phyloP scores from a whole-genome alignment of 2,888 invertebrate species.

The Coelogynopora nodosa region DNA sequence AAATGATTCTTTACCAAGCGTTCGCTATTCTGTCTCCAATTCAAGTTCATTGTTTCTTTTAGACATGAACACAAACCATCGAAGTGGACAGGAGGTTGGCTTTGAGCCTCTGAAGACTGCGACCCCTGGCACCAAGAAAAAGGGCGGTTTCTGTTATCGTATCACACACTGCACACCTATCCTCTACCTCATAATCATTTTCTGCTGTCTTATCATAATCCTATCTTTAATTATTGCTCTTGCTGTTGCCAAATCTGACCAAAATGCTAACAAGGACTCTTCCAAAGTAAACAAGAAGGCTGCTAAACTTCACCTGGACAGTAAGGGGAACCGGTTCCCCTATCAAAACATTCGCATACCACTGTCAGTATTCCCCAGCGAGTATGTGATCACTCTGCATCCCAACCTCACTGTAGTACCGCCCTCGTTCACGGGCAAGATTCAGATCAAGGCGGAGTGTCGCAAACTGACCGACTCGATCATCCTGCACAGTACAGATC shows the following conservation, averaged over 20 bases:
- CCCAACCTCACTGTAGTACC: constrained; percentile 12
- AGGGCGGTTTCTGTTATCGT: not conserved
- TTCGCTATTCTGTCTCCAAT: not conserved
- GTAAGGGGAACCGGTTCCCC: not conserved
- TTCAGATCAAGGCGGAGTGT: constrained; percentile 1
- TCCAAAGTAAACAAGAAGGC: not conserved
- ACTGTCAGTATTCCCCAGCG: not conserved
- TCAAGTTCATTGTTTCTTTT: not conserved
- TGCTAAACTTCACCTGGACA: constrained; percentile 4
- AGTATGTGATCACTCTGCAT: constrained; percentile 29
- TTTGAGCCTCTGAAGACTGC: not conserved
- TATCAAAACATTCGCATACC: constrained; percentile 39
- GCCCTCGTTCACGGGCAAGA: constrained; percentile 13
- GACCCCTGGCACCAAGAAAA: not conserved
- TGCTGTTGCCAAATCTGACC: not conserved
- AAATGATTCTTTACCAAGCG: not conserved
- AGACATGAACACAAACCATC: constrained; percentile 28
- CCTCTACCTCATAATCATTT: constrained; percentile 9
- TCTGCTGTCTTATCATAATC: not conserved
- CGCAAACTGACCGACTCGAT: not conserved
- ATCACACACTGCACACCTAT: constrained; percentile 13
- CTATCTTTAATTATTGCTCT: not conserved
- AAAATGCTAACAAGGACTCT: not conserved
- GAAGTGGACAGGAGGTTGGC: not conserved
- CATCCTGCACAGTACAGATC: constrained; percentile 22